Evolutionary conservation across 2,888 invertebrate species (phyloP), one percentile per base, ranked within the genome.

Genomic region (Tyria jacobaeae): DNA sequence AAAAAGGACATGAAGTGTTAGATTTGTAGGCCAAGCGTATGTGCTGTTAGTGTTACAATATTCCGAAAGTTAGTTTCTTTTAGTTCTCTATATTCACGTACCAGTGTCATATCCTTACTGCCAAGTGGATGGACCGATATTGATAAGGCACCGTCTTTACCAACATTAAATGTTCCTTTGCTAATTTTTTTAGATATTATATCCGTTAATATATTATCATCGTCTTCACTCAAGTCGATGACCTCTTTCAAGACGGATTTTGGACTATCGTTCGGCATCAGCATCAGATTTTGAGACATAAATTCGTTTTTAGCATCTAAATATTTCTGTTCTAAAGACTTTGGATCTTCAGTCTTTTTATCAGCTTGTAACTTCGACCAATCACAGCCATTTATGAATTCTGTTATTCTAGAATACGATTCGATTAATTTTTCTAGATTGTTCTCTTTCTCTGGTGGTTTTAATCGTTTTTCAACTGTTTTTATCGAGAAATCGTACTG

Each of bases 351-450:
- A 1, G 67, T 68, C 62, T 86, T 88, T 72, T 86, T 89, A 6
- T 88, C 88, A 0, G 82, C 80, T 41, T 86, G 82, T 9, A 86
- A 60, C 75, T 90, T 89, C 52, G 91, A 89, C 94, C 94, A 94
- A 83, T 92, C 90, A 66, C 93, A 93, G 58, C 94, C 94, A 76
- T 94, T 92, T 66, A 94, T 91, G 60, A 94, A 94, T 54, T 94
- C 94, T 1, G 86, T 86, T 68, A 94, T 94, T 64, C 94, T 85
- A 6, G 94, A 94, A 76, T 94, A 94, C 0, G 92, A 89, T 57
- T 92, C 90, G 24, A 94, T 89, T 1, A 94, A 80, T 70, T 88
- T 91, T 35, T 93, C 91, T 61, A 92, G 67, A 68, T 90, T 91
- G 57, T 90, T 91, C 63, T 89, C 90, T 73, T 89, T 90, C 5